Base-by-base conservation (phyloP, 2,888 invertebrate species). In the Melinaea marsaeus region DNA sequence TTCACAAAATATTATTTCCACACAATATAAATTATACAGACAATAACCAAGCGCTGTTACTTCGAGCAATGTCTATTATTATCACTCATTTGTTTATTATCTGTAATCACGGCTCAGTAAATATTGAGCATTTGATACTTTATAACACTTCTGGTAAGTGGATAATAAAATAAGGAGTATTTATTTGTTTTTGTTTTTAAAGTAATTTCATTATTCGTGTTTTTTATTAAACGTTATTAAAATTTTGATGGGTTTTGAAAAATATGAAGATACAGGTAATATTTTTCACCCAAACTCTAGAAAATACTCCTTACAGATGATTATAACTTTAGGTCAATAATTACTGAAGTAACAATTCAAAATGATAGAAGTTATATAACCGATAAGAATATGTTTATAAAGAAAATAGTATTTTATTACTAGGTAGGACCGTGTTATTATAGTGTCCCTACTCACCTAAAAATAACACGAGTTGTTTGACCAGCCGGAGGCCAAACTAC, bases 401-500 rank as follows among this genome's bases (percentile, higher is more conserved):
- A 32, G n/a, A 9, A 32, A 51, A 32, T n/a, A 37, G 7, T 55
- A 63, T 63, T 48, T 56, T 13, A 56, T 22, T 55, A 42, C 48
- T 46, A 11, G 34, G 13, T 47, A 34, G 32, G 51, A 22, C 11
- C 13, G 37, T 37, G n/a, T 37, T 57, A 59, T 62, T 59, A 59
- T 57, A 58, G 33, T 55, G 35, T 51, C 63, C 60, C 60, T 55
- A 58, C 59, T 60, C 51, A 65, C 65, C 65, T 63, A 63, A 65
- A 65, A 65, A 65, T 63, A 63, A 66, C 61, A 66, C 51, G 60
- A 60, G 61, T 56, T 63, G 63, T 66, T 66, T 66, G 63, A 55
- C 46, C 46, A 66, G 61, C 51, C 9, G 56, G 58, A 63, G 63
- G 60, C 61, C 55, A 56, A 63, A 57, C 63, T 11, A n/a, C 51